Evolutionary conservation across 2,113 vertebrate genomes (phyloP).

Genomic region (Pionites leucogaster): DNA sequence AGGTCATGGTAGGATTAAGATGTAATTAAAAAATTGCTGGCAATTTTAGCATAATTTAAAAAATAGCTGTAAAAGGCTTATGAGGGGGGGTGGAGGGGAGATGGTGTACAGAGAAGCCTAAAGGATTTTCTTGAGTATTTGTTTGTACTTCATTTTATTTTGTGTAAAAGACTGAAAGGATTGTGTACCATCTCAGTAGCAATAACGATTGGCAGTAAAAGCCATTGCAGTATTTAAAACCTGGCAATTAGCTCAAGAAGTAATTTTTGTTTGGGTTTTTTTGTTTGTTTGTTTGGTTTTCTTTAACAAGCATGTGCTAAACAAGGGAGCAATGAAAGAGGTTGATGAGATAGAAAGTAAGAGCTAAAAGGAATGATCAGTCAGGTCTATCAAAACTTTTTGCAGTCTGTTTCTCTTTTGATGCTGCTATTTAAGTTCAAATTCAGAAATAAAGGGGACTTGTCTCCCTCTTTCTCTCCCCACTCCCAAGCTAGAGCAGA

Average conservation of each 20-base stretch:
- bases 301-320: neutral
- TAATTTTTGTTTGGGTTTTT: neutral
- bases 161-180: neutral
- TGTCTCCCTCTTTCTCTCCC: neutral
- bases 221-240: neutral
- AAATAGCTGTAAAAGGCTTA: neutral
- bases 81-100: neutral
- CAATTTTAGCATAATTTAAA: neutral
- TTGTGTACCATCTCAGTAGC: neutral
- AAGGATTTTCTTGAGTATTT: neutral
- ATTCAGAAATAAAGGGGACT: neutral
- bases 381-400: conserved; percentile 48
- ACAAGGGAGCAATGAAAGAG: conserved; percentile 35
- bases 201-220: conserved; percentile 9
- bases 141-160: neutral
- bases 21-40: neutral
- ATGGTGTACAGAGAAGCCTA: neutral
- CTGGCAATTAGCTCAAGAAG: neutral
- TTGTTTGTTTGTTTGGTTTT: neutral
- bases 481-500: neutral
- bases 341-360: neutral
- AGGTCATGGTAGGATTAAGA: conserved; percentile 5
- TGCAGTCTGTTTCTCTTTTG: neutral
- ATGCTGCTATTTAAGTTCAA: neutral
- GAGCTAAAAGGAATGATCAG: conserved; percentile 40